These are phyloP conservation scores for Meloidogyne chitwoodi DNA, from an alignment of 1,140 invertebrate genomes.

Conservation along the genomic window DNA sequence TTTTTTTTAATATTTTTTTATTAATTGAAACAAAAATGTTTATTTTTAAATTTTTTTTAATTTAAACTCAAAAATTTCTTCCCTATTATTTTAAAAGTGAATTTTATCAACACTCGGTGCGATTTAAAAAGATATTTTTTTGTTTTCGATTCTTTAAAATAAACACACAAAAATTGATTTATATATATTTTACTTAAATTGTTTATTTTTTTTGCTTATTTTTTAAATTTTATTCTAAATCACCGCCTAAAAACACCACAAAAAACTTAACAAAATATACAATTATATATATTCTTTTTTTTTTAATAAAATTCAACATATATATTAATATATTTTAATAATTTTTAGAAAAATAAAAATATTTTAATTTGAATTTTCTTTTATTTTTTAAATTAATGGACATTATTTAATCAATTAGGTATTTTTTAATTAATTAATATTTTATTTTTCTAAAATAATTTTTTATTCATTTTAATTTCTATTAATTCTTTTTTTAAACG, in stretches of 20 bases:
- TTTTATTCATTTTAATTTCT: background rate
- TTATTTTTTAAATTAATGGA: too few relatives aligned
- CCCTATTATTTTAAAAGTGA: background rate
- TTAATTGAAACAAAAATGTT: too few relatives aligned
- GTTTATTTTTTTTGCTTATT: background rate
- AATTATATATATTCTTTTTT: background rate
- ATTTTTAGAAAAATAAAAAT: too few relatives aligned
- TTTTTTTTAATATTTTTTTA: too few relatives aligned
- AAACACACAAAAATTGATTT: background rate
- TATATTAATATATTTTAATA: too few relatives aligned
- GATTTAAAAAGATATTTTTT: background rate
- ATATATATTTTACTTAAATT: background rate
- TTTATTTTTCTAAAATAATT: background rate
- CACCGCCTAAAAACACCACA: background rate
- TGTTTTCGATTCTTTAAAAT: background rate
- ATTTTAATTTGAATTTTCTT: too few relatives aligned
- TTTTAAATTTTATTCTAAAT: too few relatives aligned
- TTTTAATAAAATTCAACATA: too few relatives aligned
- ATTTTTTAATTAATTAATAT: too few relatives aligned
- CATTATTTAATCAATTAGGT: too few relatives aligned
- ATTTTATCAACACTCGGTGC: background rate
- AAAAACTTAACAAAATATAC: background rate
- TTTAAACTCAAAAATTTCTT: background rate
- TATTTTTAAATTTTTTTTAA: too few relatives aligned
- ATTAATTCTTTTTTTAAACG: constrained; percentile 13